Conservation (phyloP, 1,140 invertebrate genomes). For the Euwallacea fornicatus region DNA sequence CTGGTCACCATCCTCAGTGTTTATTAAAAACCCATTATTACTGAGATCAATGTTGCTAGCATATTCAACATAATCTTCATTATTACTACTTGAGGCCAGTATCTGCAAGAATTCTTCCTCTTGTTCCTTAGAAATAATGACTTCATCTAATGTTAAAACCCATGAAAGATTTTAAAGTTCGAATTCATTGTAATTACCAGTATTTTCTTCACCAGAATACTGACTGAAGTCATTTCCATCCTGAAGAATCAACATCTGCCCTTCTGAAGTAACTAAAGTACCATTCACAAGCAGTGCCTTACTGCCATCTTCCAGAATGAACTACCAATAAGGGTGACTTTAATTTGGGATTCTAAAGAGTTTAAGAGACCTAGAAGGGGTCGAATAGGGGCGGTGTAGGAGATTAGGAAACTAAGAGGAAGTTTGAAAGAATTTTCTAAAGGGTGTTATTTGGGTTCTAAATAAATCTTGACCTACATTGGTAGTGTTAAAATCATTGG, state of each 20-base stretch:
- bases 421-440: background rate
- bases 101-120: background rate
- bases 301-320: conserved; percentile 39
- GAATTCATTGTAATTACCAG: conserved; percentile 14
- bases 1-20: conserved; percentile 1
- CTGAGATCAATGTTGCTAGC: conserved; percentile 5
- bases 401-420: background rate
- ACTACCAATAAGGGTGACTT: conserved; percentile 18
- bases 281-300: conserved; percentile 41
- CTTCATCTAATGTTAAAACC: background rate
- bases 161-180: background rate
- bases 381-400: background rate
- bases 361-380: background rate
- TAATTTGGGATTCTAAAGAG: conserved; percentile 5
- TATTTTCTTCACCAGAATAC: conserved; percentile 40
- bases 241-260: conserved; percentile 40
- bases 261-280: conserved; percentile 37
- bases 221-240: conserved; percentile 40
- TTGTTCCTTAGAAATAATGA: background rate
- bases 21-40: conserved; percentile 1
- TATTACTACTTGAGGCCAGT: background rate
- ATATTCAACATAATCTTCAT: conserved; percentile 34
- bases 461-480: conserved; percentile 3
- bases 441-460: background rate
- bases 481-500: conserved; percentile 13